Evolutionary conservation across 2,797 vertebrate species (phyloP), one percentile per base, ranked within the genome.

Genomic region (Salmo trutta): DNA sequence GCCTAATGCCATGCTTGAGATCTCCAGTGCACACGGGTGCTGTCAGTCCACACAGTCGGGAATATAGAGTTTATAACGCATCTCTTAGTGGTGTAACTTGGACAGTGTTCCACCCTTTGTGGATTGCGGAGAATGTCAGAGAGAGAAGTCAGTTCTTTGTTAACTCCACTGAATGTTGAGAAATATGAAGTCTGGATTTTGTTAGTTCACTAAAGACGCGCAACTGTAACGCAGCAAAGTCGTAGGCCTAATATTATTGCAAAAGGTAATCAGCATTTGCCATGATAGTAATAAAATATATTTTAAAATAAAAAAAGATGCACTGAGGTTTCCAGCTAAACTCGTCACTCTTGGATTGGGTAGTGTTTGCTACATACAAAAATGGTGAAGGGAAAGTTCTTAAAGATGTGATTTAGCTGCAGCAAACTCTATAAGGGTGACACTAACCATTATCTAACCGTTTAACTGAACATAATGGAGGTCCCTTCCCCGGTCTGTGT

Each of bases 361-460:
- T 93, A 93, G 90, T 93, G 92, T 91, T 93, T 91, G 88, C 90
- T 92, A 93, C 92, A 91, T 92, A 91, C 82, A 89, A 90, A 80
- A 86, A 83, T 36, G 75, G 88, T 4, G 21, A 24, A 10, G 68
- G 73, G 81, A 81, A 74, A 19, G 15, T 75, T 59, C 4, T 75
- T 83, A 74, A 84, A 87, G 84, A 88, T 82, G 80, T 5, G 24
- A 69, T 73, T 75, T 80, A 85, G 31, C 65, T 17, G 29, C 16
- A 19, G 65, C 65, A 67, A 67, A 67, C 74, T 54, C 71, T 81
- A 81, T 68, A 86, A 83, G 79, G 83, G 85, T 84, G 88, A 89
- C 86, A 90, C 80, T 41, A 69, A 76, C 51, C 36, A 74, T 78
- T 75, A 77, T 82, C 76, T 78, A 84, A 86, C 73, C 0, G 67